Base-by-base conservation (phyloP, 2,113 vertebrate genomes). In the Tachysurus vachellii region DNA sequence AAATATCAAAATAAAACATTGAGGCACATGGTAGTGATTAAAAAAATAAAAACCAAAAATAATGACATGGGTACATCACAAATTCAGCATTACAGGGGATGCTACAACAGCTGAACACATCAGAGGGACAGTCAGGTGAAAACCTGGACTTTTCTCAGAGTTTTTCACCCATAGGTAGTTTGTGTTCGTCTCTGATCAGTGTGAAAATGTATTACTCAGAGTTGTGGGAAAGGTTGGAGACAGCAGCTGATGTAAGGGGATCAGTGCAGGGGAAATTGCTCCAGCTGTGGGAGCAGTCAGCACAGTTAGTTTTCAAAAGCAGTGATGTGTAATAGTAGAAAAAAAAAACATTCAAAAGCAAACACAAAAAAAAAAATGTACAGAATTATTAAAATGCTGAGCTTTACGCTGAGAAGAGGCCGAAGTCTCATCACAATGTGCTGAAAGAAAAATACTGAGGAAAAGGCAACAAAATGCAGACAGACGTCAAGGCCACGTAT, bases 221-320 rank as follows among this genome's bases (percentile, higher is more conserved):
- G 88, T 91, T 28, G 68, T 71, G 79, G 61, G 79, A 84, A 83
- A 28, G 31, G 54, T 73, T 85, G 44, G 66, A 83, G 94, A 94
- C 93, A 95, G 94, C 93, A 93, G 95, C 93, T 92, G 80, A 83
- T 73, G 85, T 64, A 57, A 75, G 44, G 84, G 84, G 86, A 88
- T 88, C 90, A 91, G 90, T 91, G 90, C 90, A 89, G 88, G 57
- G 81, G 81, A 77, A 68, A 68, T 5, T 5, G 3, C 9, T 77
- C 80, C 75, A n/a, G 47, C 26, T 80, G 62, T 28, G 21, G 57
- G 68, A 89, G 76, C 82, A 71, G 57, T 79, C 61, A 70, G 87
- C 42, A n/a, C 82, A 82, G 82, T 85, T 82, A 89, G 81, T 87
- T 70, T 71, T 70, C 80, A 79, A 85, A 87, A 87, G 88, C 88